Base-by-base conservation (phyloP, 2,797 vertebrate species). In the Tadarida brasiliensis region DNA sequence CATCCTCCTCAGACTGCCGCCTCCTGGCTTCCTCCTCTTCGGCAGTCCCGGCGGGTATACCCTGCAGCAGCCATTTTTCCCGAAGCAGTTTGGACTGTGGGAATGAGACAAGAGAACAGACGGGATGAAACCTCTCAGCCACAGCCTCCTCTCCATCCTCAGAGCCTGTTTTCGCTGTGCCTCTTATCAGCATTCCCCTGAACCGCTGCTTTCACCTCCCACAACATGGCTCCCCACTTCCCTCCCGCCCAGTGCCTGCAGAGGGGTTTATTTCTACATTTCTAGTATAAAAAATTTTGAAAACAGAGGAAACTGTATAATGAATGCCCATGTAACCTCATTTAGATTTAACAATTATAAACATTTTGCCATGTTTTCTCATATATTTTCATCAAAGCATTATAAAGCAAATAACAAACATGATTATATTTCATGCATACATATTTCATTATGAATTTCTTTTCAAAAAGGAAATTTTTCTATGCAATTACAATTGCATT, bases 1-100 rank as follows among this genome's bases (percentile, higher is more conserved):
- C 99, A 96, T 99, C 99, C 96, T 99, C 99, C 94, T 99, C 99
- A 98, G 99, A 99, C 98, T 99, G 99, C 97, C 98, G 99, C 97
- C 98, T 98, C 93, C 99, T 99, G 90, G 98, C 98, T 97, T 99
- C 99, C 68, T 99, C 99, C 95, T 99, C 99, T 96, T 99, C 99
- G 7, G 98, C 98, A 19, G 98, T 99, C 71, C 98, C 98, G 14
- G 98, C 98, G 54, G 99, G 98, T 49, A 99, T 98, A 91, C 99
- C 99, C 98, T 99, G 99, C 88, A 99, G 99, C 97, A 99, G 99
- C 99, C 99, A 99, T 98, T 99, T 99, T 97, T 99, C 99, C 24
- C 99, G 99, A 98, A 99, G 99, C 96, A 99, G 98, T 99, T 99
- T 99, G 96, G 99, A 99, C 99, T 99, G 97, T 47, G 90, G 97